These are phyloP conservation scores for Hypomecis punctinalis DNA, from an alignment of 2,888 invertebrate species.

Conservation along the genomic window DNA sequence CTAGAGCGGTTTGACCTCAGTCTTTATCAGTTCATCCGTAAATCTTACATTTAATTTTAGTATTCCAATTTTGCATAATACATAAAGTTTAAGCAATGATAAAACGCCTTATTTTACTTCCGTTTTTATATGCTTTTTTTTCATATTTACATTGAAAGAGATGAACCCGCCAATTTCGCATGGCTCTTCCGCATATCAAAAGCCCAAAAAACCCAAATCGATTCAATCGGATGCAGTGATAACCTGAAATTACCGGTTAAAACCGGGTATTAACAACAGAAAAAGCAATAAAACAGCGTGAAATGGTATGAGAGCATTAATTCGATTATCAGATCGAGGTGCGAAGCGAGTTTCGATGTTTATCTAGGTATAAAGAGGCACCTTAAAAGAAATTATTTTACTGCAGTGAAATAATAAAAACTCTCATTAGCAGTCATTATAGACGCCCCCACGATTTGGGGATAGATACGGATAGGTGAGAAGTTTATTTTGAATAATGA, in stretches of 20 bases:
- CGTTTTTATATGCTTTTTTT: background rate
- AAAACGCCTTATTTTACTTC: background rate
- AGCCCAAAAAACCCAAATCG: slow-evolving; percentile 68
- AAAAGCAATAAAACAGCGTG: slow-evolving; percentile 83
- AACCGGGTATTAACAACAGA: slow-evolving; percentile 77
- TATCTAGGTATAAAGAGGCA: slow-evolving; percentile 84
- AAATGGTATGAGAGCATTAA: slow-evolving; percentile 83
- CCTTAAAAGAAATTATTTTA: slow-evolving; percentile 83
- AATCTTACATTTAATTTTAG: too few species aligned
- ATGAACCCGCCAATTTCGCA: slow-evolving; percentile 40
- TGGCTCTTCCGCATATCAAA: slow-evolving; percentile 52
- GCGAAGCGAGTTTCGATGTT: slow-evolving; percentile 84
- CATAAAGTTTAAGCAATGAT: too few species aligned
- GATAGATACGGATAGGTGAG: slow-evolving; percentile 73
- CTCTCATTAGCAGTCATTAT: slow-evolving; percentile 84
- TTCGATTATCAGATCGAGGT: slow-evolving; percentile 85
- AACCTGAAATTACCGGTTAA: slow-evolving; percentile 79
- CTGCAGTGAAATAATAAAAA: slow-evolving; percentile 83
- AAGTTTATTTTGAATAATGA: slow-evolving; percentile 63
- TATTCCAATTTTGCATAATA: too few species aligned
- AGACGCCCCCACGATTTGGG: slow-evolving; percentile 79
- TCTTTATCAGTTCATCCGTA: too few species aligned
- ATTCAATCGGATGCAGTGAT: slow-evolving; percentile 78
- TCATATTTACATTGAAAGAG: slow-evolving; percentile 17
- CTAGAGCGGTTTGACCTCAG: too few species aligned